Evolutionary conservation across 2,113 vertebrate species (phyloP).

Genomic region (Misgurnus mizolepis): DNA sequence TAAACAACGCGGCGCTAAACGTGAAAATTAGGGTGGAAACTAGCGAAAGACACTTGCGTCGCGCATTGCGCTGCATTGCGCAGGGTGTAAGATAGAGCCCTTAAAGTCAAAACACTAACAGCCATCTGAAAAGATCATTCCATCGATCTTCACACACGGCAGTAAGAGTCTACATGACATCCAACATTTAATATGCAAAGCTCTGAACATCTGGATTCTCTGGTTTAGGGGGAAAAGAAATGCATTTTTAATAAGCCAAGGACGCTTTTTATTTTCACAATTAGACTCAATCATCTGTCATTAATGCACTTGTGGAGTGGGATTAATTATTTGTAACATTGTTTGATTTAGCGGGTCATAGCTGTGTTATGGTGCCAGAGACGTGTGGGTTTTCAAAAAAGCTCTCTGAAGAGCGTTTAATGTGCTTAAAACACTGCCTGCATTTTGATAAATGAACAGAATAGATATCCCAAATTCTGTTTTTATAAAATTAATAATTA

Average conservation of each 20-base stretch:
- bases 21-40: no score
- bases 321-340: constrained; percentile 19
- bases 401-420: no score
- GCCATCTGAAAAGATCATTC: constrained; percentile 68
- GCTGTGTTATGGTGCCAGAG: neutral
- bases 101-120: constrained; percentile 55
- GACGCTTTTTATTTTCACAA: neutral
- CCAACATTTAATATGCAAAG: constrained; percentile 57
- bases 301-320: constrained; percentile 25
- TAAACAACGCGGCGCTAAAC: no score
- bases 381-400: neutral
- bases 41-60: no score
- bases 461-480: neutral
- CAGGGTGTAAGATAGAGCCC: no score
- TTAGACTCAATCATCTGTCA: constrained; percentile 23
- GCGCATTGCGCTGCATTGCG: no score
- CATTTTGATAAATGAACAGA: no score
- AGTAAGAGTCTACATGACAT: constrained; percentile 60
- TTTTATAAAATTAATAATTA: neutral
- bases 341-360: neutral
- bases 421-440: neutral
- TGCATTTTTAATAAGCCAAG: constrained; percentile 8
- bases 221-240: constrained; percentile 35
- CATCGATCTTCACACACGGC: constrained; percentile 3
- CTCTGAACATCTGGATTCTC: constrained; percentile 66